A percentile compares a stretch with the other conserved stretches of the same genome.
Evolutionary conservation across 2,888 invertebrate genomes (phyloP).

Genomic region (Muschampia plurimacula): DNA sequence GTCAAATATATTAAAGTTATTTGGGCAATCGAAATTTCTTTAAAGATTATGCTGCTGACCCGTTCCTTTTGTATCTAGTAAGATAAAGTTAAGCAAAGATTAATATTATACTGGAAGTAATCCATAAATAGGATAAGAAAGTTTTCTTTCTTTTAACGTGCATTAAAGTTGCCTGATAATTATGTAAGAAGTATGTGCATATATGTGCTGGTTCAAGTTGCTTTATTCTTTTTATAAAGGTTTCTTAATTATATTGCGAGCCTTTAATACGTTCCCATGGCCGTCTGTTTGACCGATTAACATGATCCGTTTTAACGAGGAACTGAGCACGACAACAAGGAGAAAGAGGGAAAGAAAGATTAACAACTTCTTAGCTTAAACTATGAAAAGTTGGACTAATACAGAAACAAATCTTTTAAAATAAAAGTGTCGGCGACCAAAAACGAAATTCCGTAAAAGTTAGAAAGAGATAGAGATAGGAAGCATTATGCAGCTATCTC

Average conservation of each 20-base stretch:
- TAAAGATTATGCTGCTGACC: background rate
- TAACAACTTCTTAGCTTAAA: background rate
- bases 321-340: background rate
- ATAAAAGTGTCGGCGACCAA: no score
- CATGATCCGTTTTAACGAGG: background rate
- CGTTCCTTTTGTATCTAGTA: background rate
- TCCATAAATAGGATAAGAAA: background rate
- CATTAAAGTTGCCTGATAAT: background rate
- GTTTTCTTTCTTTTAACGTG: background rate
- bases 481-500: no score
- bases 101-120: no score
- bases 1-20: background rate
- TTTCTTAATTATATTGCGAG: background rate
- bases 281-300: background rate
- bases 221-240: background rate
- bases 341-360: background rate
- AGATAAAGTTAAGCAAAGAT: no score
- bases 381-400: background rate
- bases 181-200: background rate
- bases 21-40: background rate
- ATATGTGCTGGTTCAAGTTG: no score
- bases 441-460: no score
- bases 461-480: no score
- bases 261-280: conserved; percentile 1
- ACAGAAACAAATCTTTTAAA: background rate